phyloP scores from a whole-genome alignment of 2,888 invertebrate genomes.

The Aspidapion aeneum region DNA sequence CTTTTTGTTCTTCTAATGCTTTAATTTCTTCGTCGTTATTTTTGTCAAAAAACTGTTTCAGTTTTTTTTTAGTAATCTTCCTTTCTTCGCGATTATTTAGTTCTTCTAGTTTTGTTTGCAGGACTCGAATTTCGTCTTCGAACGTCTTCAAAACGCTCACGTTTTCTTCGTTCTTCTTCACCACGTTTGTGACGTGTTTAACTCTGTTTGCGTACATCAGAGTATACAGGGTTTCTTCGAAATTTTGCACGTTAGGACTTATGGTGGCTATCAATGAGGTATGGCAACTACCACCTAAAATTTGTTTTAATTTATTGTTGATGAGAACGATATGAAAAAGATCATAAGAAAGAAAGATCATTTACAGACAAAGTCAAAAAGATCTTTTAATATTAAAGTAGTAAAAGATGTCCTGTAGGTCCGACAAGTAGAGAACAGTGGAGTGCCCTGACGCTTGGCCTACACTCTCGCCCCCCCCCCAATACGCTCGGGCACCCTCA shows the following conservation, averaged over 20 bases:
- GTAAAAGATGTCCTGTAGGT: too few relatives aligned
- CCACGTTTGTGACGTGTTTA: constrained; percentile 91
- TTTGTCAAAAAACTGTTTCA: constrained; percentile 33
- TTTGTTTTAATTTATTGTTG: too few relatives aligned
- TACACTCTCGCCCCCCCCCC: too few relatives aligned
- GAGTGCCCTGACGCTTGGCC: too few relatives aligned
- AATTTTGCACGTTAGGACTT: constrained; percentile 88
- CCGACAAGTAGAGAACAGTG: too few relatives aligned
- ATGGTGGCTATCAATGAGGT: constrained; percentile 93
- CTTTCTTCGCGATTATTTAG: constrained; percentile 51
- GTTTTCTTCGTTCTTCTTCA: constrained; percentile 93
- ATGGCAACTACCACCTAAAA: constrained; percentile 93
- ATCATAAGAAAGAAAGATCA: too few relatives aligned
- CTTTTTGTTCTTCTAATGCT: constrained; percentile 51
- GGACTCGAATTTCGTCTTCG: constrained; percentile 71
- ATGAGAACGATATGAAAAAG: too few relatives aligned
- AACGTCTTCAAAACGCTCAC: constrained; percentile 82
- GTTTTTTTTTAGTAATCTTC: constrained; percentile 53
- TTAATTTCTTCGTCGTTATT: constrained; percentile 43
- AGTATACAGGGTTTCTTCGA: constrained; percentile 93
- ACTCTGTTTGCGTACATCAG: constrained; percentile 93
- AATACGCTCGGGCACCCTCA: too few relatives aligned
- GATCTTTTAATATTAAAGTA: too few relatives aligned
- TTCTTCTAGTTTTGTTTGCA: constrained; percentile 68
- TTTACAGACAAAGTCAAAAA: too few relatives aligned